A percentile compares a stretch with the other conserved stretches of the same genome.
These are phyloP conservation scores for Solenopsis fugax DNA, from an alignment of 1,140 invertebrate species.

Conservation along the genomic window DNA sequence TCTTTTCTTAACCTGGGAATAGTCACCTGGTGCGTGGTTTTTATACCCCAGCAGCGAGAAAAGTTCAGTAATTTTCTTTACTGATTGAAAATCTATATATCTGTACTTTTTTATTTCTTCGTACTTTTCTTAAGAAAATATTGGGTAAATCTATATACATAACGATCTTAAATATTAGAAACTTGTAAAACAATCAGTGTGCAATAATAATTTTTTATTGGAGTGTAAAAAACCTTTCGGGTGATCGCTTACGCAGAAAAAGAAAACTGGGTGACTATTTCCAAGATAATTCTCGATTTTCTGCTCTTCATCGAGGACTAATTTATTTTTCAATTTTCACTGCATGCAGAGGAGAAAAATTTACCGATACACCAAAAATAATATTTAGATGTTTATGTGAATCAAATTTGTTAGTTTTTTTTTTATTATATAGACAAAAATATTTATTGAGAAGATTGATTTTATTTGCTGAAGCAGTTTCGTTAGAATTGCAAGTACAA, in stretches of 20 bases:
- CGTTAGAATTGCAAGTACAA: neutral
- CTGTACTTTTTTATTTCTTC: neutral
- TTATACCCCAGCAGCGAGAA: neutral
- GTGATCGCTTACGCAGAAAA: no score
- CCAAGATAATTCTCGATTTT: neutral
- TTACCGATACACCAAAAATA: neutral
- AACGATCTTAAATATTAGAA: neutral
- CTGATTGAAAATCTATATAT: neutral
- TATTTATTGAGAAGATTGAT: neutral
- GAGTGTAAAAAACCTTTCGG: neutral
- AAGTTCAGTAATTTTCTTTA: neutral
- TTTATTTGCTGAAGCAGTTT: neutral
- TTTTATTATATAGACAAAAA: neutral
- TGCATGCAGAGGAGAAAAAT: neutral
- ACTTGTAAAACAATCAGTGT: neutral
- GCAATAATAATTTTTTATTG: neutral
- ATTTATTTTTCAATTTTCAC: neutral
- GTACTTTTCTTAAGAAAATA: neutral
- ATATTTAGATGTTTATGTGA: neutral
- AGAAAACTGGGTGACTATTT: neutral
- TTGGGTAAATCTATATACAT: neutral
- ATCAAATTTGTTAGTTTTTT: neutral
- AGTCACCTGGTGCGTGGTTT: neutral
- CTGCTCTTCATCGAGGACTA: neutral
- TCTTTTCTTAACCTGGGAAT: neutral